Evolutionary conservation across 2,113 vertebrate genomes (phyloP).

Genomic region (Cromileptes altivelis): DNA sequence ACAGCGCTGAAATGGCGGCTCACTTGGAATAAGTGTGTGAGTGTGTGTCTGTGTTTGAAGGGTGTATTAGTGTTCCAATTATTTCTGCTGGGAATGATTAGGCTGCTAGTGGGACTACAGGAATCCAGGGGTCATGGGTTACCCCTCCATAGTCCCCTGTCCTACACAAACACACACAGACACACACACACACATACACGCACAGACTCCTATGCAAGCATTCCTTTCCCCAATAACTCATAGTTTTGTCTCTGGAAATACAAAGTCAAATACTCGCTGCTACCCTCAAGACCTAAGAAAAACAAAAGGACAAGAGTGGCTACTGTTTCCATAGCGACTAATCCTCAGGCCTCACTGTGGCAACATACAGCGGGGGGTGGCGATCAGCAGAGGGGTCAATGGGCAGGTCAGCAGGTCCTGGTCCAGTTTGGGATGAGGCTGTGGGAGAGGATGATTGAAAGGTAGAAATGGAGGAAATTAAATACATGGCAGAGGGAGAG

Average conservation of each 20-base stretch:
- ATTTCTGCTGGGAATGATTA: slow-evolving; percentile 80
- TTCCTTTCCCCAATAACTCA: slow-evolving; percentile 58
- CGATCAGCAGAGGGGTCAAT: slow-evolving; percentile 69
- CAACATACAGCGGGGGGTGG: slow-evolving; percentile 69
- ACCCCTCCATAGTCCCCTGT: slow-evolving; percentile 50
- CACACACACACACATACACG: slow-evolving; percentile 19
- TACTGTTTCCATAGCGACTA: slow-evolving; percentile 82
- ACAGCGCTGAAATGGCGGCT: slow-evolving; percentile 31
- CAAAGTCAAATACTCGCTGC: slow-evolving; percentile 44
- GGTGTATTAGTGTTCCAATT: slow-evolving; percentile 72
- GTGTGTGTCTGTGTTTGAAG: slow-evolving; percentile 13
- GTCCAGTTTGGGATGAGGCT: slow-evolving; percentile 50
- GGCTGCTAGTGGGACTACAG: slow-evolving; percentile 67
- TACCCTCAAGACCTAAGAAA: slow-evolving; percentile 55
- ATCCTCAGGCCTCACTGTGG: slow-evolving; percentile 71
- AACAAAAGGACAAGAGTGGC: slow-evolving; percentile 68
- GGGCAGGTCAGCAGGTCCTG: slow-evolving; percentile 65
- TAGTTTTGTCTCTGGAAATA: slow-evolving; percentile 53
- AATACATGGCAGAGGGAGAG: slow-evolving; percentile 12
- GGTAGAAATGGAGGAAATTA: slow-evolving; percentile 33
- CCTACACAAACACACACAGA: slow-evolving; percentile 18
- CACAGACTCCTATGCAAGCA: slow-evolving; percentile 45
- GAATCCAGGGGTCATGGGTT: slow-evolving; percentile 72
- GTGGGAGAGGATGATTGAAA: slow-evolving; percentile 53
- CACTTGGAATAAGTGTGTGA: slow-evolving; percentile 17